phyloP scores from a whole-genome alignment of 2,888 invertebrate species.

The Stramonita haemastoma region DNA sequence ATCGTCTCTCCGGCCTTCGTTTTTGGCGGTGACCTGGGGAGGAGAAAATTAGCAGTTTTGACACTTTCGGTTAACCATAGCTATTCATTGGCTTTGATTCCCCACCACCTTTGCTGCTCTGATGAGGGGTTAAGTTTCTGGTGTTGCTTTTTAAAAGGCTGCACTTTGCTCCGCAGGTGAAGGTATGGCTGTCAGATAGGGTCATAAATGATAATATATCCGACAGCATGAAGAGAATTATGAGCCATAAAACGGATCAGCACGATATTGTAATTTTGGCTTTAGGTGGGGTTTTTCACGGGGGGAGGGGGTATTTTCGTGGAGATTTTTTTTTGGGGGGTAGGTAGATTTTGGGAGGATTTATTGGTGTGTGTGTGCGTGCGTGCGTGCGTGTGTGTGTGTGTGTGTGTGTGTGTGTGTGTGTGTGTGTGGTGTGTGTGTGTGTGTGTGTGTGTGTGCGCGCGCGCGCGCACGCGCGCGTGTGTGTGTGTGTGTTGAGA shows the following conservation, averaged over 20 bases:
- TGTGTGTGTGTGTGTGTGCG: conserved; percentile 1
- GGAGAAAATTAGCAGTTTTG: conserved; percentile 18
- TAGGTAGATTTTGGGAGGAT: neutral
- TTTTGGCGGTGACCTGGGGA: neutral
- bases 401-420: neutral
- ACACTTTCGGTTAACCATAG: conserved; percentile 20
- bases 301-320: neutral
- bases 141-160: neutral
- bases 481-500: neutral
- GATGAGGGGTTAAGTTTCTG: conserved; percentile 17
- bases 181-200: neutral
- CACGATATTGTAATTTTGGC: neutral
- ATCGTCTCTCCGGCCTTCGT: neutral
- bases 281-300: neutral
- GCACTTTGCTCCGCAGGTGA: conserved; percentile 9
- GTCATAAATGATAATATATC: conserved; percentile 4
- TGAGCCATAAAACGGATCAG: neutral
- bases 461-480: neutral
- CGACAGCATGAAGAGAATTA: neutral
- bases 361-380: neutral
- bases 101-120: neutral
- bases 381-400: neutral
- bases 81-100: neutral
- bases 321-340: neutral
- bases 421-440: conserved; percentile 3